Percentiles rank a stretch among this genome's conserved stretches.
Conservation (phyloP, 2,797 vertebrate genomes). For the Melopsittacus undulatus region DNA sequence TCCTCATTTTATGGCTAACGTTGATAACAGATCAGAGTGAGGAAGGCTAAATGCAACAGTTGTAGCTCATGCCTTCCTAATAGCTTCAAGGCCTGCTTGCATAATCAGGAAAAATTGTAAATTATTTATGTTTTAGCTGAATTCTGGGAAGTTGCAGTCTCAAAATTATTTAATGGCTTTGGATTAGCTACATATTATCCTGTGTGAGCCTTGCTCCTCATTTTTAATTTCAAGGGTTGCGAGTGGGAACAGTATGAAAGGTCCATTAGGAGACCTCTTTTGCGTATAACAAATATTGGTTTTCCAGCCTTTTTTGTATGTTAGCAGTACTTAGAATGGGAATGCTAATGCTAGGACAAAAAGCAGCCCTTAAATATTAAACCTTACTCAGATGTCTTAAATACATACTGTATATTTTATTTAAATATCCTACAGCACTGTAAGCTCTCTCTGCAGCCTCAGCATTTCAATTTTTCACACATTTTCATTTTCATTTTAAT, state of each 20-base stretch:
- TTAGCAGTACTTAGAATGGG: not conserved
- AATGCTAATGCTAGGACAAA: not conserved
- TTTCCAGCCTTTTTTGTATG: not conserved
- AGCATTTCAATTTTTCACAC: not conserved
- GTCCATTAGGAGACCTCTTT: not conserved
- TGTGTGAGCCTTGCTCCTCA: not conserved
- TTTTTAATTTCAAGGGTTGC: not conserved
- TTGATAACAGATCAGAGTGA: not conserved
- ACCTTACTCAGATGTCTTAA: not conserved
- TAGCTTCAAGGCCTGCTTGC: not conserved
- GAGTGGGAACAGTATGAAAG: not conserved
- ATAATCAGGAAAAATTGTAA: not conserved
- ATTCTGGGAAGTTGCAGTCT: not conserved
- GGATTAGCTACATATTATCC: not conserved
- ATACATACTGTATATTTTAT: not conserved
- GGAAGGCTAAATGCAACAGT: not conserved
- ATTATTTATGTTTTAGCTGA: not conserved
- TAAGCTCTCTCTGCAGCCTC: not conserved
- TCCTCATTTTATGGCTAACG: not conserved
- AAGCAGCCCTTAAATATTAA: not conserved
- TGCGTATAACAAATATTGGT: rapidly evolving
- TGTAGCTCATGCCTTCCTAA: not conserved
- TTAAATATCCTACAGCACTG: not conserved
- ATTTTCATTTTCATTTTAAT: not conserved
- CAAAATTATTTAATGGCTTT: not conserved